Evolutionary conservation across 2,797 vertebrate species (phyloP).

Genomic region (Epinephelus malabaricus): DNA sequence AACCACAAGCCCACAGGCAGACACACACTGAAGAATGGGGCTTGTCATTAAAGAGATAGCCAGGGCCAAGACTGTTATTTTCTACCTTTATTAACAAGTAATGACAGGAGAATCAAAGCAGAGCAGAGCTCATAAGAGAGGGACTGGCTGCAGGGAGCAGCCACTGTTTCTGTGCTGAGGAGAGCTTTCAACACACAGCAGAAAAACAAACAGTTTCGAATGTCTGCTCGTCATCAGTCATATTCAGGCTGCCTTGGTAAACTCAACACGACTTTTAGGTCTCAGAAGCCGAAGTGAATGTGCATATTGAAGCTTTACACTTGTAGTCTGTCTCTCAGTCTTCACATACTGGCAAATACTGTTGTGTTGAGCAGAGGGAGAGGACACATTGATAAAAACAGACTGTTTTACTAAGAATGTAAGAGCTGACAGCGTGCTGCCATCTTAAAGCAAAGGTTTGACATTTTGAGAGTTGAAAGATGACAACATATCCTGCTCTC

Average conservation of each 20-base stretch:
- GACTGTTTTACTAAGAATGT: slow-evolving; percentile 49
- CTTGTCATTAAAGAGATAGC: slow-evolving; percentile 72
- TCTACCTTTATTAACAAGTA: slow-evolving; percentile 84
- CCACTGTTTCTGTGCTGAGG: slow-evolving; percentile 20
- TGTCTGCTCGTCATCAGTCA: slow-evolving; percentile 57
- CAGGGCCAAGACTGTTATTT: slow-evolving; percentile 79
- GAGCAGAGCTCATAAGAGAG: slow-evolving; percentile 34
- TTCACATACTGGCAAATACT: slow-evolving; percentile 69
- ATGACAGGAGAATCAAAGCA: slow-evolving; percentile 81
- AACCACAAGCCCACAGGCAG: slow-evolving; percentile 40
- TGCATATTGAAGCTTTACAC: slow-evolving; percentile 76
- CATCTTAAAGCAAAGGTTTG: slow-evolving; percentile 34
- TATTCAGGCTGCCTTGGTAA: slow-evolving; percentile 73
- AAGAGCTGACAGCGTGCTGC: slow-evolving; percentile 31
- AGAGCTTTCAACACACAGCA: slow-evolving; percentile 36
- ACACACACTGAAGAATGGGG: slow-evolving; percentile 47
- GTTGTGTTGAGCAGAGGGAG: slow-evolving; percentile 56
- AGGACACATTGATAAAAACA: slow-evolving; percentile 7
- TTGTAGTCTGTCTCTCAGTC: slow-evolving; percentile 51
- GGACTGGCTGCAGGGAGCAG: slow-evolving; percentile 29
- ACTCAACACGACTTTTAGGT: slow-evolving; percentile 82
- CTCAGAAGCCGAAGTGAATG: slow-evolving; percentile 76
- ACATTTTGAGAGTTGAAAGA: slow-evolving; percentile 36
- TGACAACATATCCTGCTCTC: background rate
- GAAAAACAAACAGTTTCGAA: slow-evolving; percentile 44